These are phyloP conservation scores for Cairina moschata DNA, from an alignment of 2,113 vertebrate genomes.

Conservation along the genomic window DNA sequence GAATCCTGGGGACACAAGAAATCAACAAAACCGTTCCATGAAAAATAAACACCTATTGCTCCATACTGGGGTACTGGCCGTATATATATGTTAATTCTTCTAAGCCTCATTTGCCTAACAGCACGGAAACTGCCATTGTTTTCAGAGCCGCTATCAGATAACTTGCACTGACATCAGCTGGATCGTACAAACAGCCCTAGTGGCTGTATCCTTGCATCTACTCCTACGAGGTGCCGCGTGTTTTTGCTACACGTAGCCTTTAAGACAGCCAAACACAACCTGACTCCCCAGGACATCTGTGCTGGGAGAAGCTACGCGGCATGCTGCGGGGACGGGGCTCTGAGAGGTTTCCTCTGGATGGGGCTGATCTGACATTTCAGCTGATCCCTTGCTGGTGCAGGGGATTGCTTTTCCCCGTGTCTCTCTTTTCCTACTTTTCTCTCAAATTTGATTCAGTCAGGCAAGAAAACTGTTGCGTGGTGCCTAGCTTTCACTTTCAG, in stretches of 20 bases:
- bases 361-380: background rate
- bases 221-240: fast-evolving
- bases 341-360: fast-evolving
- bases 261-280: background rate
- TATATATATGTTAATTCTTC: background rate
- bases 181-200: background rate
- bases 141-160: constrained; percentile 37
- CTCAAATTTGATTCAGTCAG: background rate
- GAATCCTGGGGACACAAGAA: background rate
- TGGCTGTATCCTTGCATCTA: background rate
- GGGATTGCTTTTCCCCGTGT: background rate
- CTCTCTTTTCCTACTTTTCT: background rate
- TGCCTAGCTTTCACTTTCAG: background rate
- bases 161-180: background rate
- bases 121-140: constrained; percentile 17
- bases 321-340: background rate
- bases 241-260: background rate
- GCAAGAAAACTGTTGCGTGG: background rate
- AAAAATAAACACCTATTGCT: background rate
- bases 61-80: background rate
- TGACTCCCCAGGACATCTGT: background rate
- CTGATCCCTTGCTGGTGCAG: background rate
- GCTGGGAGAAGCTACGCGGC: background rate
- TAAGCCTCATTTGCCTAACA: constrained; percentile 30
- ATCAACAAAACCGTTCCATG: background rate